phyloP scores from a whole-genome alignment of 2,113 vertebrate genomes.

The Ameiurus melas region DNA sequence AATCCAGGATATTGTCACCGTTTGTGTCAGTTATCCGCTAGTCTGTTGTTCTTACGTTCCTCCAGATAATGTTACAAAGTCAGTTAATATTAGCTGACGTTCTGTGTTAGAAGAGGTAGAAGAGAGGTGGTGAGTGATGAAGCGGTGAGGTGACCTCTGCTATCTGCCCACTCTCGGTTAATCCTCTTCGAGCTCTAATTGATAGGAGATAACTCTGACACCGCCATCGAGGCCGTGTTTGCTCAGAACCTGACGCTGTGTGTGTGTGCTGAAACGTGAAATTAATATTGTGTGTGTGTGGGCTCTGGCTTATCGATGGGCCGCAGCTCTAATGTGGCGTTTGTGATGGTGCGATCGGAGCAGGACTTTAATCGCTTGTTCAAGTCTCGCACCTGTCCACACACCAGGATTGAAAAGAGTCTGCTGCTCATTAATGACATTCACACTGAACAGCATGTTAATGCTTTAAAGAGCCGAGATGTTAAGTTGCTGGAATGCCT shows the following conservation, averaged over 20 bases:
- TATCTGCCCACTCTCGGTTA: constrained; percentile 39
- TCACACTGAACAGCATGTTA: constrained; percentile 12
- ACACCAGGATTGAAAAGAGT: constrained; percentile 10
- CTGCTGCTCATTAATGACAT: constrained; percentile 27
- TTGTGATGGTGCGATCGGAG: constrained; percentile 30
- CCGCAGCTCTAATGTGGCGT: constrained; percentile 40
- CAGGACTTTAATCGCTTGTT: constrained; percentile 39
- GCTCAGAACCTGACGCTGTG: constrained; percentile 33
- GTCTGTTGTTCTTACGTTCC: not conserved
- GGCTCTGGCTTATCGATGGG: constrained; percentile 36
- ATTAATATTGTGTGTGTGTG: constrained; percentile 43
- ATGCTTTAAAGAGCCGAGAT: not conserved
- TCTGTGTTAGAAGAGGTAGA: not conserved
- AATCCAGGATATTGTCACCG: no score
- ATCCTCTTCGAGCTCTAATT: constrained; percentile 49
- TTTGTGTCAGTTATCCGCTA: not conserved
- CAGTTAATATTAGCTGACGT: not conserved
- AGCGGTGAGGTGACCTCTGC: constrained; percentile 47
- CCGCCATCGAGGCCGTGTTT: constrained; percentile 17
- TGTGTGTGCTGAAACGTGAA: constrained; percentile 48
- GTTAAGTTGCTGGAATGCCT: constrained; percentile 11
- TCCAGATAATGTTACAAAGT: not conserved
- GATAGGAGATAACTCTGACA: constrained; percentile 49
- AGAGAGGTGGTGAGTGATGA: constrained; percentile 48
- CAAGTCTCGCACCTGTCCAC: constrained; percentile 43